Evolutionary conservation across 2,113 vertebrate species (phyloP).

Genomic region (Camelus bactrianus): DNA sequence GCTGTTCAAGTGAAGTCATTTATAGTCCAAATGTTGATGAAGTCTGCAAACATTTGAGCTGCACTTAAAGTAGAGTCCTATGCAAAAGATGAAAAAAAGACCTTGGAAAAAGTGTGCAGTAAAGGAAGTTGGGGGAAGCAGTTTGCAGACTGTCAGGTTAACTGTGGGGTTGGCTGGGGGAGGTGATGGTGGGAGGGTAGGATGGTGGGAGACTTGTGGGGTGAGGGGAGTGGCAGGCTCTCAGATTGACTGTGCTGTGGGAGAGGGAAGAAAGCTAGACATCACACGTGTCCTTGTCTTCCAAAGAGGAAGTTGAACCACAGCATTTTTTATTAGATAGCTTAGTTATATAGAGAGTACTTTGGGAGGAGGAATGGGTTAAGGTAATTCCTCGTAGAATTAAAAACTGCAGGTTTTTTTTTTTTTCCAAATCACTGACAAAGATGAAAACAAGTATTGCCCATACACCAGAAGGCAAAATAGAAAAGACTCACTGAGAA

Average conservation of each 20-base stretch:
- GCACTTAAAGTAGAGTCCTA: not conserved
- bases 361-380: not conserved
- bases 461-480: not conserved
- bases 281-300: not conserved
- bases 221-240: not conserved
- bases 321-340: not conserved
- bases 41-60: not conserved
- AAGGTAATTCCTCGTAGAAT: not conserved
- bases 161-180: no score
- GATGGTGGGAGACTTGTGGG: not conserved
- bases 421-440: not conserved
- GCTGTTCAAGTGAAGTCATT: not conserved
- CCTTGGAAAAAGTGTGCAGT: not conserved
- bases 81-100: not conserved
- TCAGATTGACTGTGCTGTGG: not conserved
- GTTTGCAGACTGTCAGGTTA: not conserved
- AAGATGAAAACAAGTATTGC: not conserved
- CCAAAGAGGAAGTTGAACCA: not conserved
- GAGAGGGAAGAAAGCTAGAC: not conserved
- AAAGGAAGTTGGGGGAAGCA: not conserved
- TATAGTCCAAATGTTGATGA: not conserved
- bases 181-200: fast-evolving
- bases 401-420: not conserved
- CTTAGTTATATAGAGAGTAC: not conserved
- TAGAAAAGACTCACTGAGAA: not conserved